Evolutionary conservation across 2,797 vertebrate species (phyloP).

Genomic region (Acridotheres tristis): DNA sequence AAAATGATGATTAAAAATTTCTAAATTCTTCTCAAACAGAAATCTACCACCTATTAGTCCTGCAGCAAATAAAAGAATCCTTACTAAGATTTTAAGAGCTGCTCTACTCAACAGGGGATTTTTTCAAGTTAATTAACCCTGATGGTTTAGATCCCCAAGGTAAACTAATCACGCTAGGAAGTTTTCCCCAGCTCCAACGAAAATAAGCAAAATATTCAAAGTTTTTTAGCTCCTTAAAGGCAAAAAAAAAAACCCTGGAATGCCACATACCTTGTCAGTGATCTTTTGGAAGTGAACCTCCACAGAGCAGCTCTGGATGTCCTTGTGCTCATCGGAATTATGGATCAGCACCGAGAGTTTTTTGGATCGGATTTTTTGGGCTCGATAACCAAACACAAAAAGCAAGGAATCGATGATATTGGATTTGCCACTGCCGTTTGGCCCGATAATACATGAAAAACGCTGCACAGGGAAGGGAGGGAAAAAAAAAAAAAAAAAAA

Average conservation of each 20-base stretch:
- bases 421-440: slow-evolving; percentile 98
- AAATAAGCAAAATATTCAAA: neutral
- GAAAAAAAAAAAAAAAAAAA: neutral
- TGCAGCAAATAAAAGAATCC: neutral
- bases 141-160: neutral
- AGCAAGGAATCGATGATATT: slow-evolving; percentile 99
- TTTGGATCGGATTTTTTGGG: slow-evolving; percentile 98
- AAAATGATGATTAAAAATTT: neutral
- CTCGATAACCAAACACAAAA: slow-evolving; percentile 98
- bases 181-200: neutral
- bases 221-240: neutral
- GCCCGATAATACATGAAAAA: slow-evolving; percentile 98
- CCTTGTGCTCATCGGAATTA: slow-evolving; percentile 89
- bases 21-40: neutral
- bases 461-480: slow-evolving; percentile 77
- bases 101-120: neutral
- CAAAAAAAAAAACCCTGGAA: neutral
- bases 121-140: slow-evolving; percentile 1
- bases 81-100: neutral
- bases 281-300: slow-evolving; percentile 99
- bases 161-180: neutral
- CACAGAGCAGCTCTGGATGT: slow-evolving; percentile 94
- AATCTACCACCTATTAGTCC: neutral
- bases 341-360: slow-evolving; percentile 97
- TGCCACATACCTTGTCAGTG: slow-evolving; percentile 89